Evolutionary conservation across 64 coral and sea anemone species (phyloP), one percentile per base, ranked within the genome.

Genomic region (Astreopora myriophthalma): DNA sequence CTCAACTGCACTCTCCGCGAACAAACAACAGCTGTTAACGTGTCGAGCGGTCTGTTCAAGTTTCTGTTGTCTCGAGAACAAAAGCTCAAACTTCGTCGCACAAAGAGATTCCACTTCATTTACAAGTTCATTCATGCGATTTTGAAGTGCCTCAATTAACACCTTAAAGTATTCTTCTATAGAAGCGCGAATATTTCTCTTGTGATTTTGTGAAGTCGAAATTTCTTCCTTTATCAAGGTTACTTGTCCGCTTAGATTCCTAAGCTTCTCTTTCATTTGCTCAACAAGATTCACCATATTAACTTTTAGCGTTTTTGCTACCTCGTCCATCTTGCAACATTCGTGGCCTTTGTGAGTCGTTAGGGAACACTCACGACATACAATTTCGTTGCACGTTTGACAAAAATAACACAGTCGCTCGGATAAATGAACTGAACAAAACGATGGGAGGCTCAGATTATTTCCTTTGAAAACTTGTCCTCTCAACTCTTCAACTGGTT

Each of bases 101-200:
- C 48, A 84, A 86, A 68, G 85, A 12, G 69, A 46, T 27, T 95
- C 80, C 16, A 90, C 58, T 32, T 95, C 80, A 36, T 72, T 77
- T 61, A 95, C 49, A 44, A 95, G 72, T 70, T 69, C 61, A 57
- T 73, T 75, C 93, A 91, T 95, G 34, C 93, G 51, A 66, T 91
- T 36, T 13, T 83, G 82, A n/a, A 95, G 63, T 14, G 88, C 80
- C 24, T 75, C 66, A 22, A 91, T 77, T 22, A 95, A 38, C 22
- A 27, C 70, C 29, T 95, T 44, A 77, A 95, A 95, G 64, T 95
- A 95, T 24, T 91, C 79, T 42, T 95, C 88, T 2, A 95, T 86
- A 52, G 40, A 25, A n/a, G 25, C 14, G 3, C 83, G 72, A 39
- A 95, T 19, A 11, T 78, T 86, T 26, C 57, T 69, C 22, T 31